Percentiles rank a stretch among this genome's conserved stretches.
These are phyloP conservation scores for Microcaecilia unicolor DNA, from an alignment of 2,797 vertebrate species.

Conservation along the genomic window DNA sequence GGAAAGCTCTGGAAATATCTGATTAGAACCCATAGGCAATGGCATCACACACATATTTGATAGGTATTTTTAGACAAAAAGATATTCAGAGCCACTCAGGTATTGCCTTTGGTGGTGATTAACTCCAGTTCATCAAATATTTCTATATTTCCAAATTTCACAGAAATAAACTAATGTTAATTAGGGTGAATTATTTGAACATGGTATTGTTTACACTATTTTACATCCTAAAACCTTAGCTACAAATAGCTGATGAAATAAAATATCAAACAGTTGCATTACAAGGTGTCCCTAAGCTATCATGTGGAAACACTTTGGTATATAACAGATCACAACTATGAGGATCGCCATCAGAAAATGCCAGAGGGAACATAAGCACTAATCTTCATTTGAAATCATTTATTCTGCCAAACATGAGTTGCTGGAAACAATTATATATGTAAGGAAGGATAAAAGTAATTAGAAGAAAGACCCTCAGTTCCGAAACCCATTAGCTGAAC, in stretches of 20 bases:
- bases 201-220: too few species aligned
- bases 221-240: too few species aligned
- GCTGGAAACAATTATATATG: constrained; percentile 29
- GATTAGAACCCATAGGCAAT: too few species aligned
- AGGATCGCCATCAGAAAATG: constrained; percentile 23
- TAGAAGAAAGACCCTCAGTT: constrained; percentile 19
- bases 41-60: too few species aligned
- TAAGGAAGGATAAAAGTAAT: constrained; percentile 22
- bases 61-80: too few species aligned
- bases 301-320: constrained; percentile 52
- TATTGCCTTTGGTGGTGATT: too few species aligned
- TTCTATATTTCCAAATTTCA: too few species aligned
- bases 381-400: constrained; percentile 36
- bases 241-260: constrained; percentile 29
- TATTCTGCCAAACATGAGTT: constrained; percentile 21
- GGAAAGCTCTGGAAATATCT: too few species aligned
- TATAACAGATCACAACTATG: constrained; percentile 27
- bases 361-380: constrained; percentile 22
- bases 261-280: constrained; percentile 25
- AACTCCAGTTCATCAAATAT: too few species aligned
- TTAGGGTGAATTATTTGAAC: too few species aligned
- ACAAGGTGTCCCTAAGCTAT: constrained; percentile 6
- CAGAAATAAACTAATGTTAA: too few species aligned
- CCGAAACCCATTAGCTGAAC: constrained; percentile 22
- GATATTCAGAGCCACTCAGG: too few species aligned